A percentile compares a stretch with the other conserved stretches of the same genome.
Evolutionary conservation across 1,140 invertebrate genomes (phyloP).

Genomic region (Sinella curviseta): DNA sequence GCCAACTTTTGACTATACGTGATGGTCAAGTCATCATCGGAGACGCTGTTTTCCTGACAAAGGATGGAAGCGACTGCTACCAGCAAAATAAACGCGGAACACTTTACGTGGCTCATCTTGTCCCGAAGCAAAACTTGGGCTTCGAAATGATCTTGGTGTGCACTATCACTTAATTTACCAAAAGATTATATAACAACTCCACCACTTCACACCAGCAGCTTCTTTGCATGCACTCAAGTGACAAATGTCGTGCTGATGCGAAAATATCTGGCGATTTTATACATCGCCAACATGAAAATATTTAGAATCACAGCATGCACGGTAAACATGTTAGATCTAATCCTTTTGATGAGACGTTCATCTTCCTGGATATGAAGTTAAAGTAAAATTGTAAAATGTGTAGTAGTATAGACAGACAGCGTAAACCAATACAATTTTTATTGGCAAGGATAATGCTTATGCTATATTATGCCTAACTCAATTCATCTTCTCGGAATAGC

Average conservation of each 20-base stretch:
- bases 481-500: neutral
- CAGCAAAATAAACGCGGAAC: neutral
- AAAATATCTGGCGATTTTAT: neutral
- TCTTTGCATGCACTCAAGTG: neutral
- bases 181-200: too few relatives aligned
- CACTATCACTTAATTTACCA: too few relatives aligned
- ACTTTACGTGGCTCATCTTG: neutral
- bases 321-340: too few relatives aligned
- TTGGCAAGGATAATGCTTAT: neutral
- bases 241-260: neutral
- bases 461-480: neutral
- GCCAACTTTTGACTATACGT: neutral
- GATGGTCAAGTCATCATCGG: neutral
- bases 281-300: neutral
- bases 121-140: too few relatives aligned
- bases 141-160: too few relatives aligned
- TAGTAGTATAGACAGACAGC: too few relatives aligned
- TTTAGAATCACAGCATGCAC: too few relatives aligned
- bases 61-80: neutral
- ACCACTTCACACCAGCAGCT: neutral
- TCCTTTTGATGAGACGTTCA: slow-evolving; percentile 2
- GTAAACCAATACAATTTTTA: too few relatives aligned
- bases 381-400: too few relatives aligned
- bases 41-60: neutral
- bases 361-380: neutral